These are phyloP conservation scores for Sebastes kiyomatsui DNA, from an alignment of 2,797 vertebrate genomes.

Conservation along the genomic window DNA sequence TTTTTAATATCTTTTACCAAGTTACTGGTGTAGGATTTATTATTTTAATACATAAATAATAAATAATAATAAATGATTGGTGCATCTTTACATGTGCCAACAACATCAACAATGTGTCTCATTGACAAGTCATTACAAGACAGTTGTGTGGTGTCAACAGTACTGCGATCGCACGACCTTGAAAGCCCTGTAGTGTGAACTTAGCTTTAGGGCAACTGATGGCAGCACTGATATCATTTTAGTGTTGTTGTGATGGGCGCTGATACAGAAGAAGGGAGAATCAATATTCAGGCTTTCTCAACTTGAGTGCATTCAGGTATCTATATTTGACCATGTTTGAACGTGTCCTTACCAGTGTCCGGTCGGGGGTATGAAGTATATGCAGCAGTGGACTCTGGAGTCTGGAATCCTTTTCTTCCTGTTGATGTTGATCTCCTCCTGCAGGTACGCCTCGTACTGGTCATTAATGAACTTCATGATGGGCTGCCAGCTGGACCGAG, in stretches of 20 bases:
- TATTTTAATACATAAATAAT: too few species aligned
- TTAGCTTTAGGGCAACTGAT: background rate
- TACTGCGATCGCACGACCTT: too few species aligned
- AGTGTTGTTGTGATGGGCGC: background rate
- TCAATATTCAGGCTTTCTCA: background rate
- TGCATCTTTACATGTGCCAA: too few species aligned
- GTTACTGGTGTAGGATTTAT: too few species aligned
- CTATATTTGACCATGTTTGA: background rate
- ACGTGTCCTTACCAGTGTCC: conserved; percentile 88
- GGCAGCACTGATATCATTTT: background rate
- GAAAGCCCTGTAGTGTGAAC: too few species aligned
- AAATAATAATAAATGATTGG: too few species aligned
- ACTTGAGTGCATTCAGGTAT: background rate
- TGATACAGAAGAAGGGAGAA: background rate
- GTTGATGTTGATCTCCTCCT: conserved; percentile 94
- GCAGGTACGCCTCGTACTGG: conserved; percentile 94
- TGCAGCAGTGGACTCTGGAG: conserved; percentile 94
- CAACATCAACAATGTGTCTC: too few species aligned
- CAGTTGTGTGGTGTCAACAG: too few species aligned
- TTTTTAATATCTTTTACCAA: too few species aligned
- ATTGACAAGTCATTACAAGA: too few species aligned
- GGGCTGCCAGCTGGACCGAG: conserved; percentile 89
- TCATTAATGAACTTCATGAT: conserved; percentile 97
- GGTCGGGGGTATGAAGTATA: conserved; percentile 95
- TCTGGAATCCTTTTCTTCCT: conserved; percentile 94